Conservation (phyloP, 1,140 invertebrate genomes). For the Centruroides vittatus region DNA sequence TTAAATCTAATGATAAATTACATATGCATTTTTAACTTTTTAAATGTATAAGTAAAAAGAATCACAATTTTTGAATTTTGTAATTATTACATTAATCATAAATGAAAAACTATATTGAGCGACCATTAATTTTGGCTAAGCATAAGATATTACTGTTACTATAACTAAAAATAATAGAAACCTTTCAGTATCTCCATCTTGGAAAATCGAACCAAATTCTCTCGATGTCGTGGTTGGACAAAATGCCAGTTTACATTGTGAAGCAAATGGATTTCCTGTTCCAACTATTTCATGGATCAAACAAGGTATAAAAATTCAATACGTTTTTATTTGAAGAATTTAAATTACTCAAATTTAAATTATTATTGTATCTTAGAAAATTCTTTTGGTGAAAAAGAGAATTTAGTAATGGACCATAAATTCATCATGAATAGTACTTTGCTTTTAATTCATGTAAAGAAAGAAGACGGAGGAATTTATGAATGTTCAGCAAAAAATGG, state of each 20-base stretch:
- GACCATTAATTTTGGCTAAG: background rate
- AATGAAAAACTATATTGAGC: background rate
- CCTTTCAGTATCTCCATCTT: slow-evolving; percentile 9
- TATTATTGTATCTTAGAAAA: too few species aligned
- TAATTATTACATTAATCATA: too few species aligned
- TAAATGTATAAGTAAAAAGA: background rate
- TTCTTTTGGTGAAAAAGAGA: too few species aligned
- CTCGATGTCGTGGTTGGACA: background rate
- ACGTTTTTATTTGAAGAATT: background rate
- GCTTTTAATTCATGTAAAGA: slow-evolving; percentile 61
- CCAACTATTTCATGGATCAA: slow-evolving; percentile 13
- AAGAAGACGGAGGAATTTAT: slow-evolving; percentile 41
- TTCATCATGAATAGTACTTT: slow-evolving; percentile 26
- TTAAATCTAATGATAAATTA: background rate
- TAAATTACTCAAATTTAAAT: too few species aligned
- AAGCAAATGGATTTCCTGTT: slow-evolving; percentile 10
- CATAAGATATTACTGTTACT: background rate
- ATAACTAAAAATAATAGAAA: background rate
- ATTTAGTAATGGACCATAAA: too few species aligned
- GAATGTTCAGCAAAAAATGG: slow-evolving; percentile 37
- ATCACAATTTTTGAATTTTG: too few species aligned
- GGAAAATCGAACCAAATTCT: slow-evolving; percentile 8
- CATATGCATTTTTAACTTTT: too few species aligned
- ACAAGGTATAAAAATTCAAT: background rate
- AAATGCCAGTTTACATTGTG: slow-evolving; percentile 7